phyloP scores from a whole-genome alignment of 2,888 invertebrate species.

The Calliscelio sp. region DNA sequence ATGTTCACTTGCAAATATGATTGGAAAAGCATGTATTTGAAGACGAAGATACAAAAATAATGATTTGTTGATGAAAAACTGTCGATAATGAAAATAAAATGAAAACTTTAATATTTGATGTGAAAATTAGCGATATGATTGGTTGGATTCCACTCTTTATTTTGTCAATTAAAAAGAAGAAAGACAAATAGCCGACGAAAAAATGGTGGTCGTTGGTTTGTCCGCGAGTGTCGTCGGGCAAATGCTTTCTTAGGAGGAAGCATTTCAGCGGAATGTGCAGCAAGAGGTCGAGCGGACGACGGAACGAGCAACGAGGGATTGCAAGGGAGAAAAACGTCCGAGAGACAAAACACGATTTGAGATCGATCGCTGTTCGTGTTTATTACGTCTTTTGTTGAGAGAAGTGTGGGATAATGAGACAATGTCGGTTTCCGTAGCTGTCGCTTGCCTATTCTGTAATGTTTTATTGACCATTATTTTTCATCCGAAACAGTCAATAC shows the following conservation, averaged over 20 bases:
- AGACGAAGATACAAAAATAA: no score
- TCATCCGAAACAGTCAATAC: no score
- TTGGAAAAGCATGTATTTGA: no score
- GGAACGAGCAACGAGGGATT: conserved; percentile 48
- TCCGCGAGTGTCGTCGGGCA: conserved; percentile 46
- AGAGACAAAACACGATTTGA: conserved; percentile 59
- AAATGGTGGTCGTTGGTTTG: conserved; percentile 20
- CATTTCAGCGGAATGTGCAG: conserved; percentile 61
- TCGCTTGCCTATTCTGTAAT: not conserved
- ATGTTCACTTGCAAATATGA: no score
- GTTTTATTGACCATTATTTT: not conserved
- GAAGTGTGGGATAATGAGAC: conserved; percentile 5
- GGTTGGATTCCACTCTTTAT: conserved; percentile 3
- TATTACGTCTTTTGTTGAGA: conserved; percentile 50
- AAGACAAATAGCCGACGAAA: conserved; percentile 1
- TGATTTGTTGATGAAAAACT: no score
- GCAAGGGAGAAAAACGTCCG: conserved; percentile 43
- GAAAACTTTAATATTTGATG: no score
- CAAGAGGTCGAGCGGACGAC: conserved; percentile 4
- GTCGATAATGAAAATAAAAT: no score
- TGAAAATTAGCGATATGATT: no score
- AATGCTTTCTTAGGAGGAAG: conserved; percentile 53
- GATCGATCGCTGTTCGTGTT: conserved; percentile 63
- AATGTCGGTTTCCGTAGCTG: conserved; percentile 11
- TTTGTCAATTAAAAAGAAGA: conserved; percentile 28